Evolutionary conservation across 92 coral and sea anemone genomes (phyloP).

Genomic region (Zoanthus sociatus): DNA sequence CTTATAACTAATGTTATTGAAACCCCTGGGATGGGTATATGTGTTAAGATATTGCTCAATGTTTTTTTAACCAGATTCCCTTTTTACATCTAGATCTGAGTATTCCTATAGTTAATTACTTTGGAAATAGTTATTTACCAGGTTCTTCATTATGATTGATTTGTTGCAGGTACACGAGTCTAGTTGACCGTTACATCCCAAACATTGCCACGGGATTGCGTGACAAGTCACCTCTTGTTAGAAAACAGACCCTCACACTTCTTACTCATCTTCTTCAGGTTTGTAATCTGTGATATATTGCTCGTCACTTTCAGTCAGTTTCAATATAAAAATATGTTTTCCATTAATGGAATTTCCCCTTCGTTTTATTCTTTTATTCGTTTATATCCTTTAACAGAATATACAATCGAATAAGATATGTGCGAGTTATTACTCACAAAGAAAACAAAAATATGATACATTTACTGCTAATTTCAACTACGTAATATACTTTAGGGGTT

Average conservation of each 20-base stretch:
- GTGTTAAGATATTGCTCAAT: too few species aligned
- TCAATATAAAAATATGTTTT: neutral
- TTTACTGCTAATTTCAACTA: too few species aligned
- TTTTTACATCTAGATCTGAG: too few species aligned
- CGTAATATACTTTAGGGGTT: too few species aligned
- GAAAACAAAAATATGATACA: too few species aligned
- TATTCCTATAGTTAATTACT: too few species aligned
- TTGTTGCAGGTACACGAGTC: constrained; percentile 84
- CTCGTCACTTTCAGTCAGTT: neutral
- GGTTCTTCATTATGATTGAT: neutral
- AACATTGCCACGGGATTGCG: constrained; percentile 95
- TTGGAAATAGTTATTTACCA: neutral
- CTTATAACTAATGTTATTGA: too few species aligned
- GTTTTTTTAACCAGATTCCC: too few species aligned
- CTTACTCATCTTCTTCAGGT: constrained; percentile 98
- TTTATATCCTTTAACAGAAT: too few species aligned
- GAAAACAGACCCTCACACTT: constrained; percentile 93
- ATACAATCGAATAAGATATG: too few species aligned
- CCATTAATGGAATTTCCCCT: neutral
- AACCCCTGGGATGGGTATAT: too few species aligned
- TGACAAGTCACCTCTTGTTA: constrained; percentile 88
- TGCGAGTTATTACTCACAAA: too few species aligned
- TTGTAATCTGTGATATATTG: neutral
- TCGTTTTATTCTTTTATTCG: neutral
- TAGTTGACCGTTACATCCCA: constrained; percentile 95